phyloP scores from a whole-genome alignment of 2,888 invertebrate species.

The Cerastis rubricosa region DNA sequence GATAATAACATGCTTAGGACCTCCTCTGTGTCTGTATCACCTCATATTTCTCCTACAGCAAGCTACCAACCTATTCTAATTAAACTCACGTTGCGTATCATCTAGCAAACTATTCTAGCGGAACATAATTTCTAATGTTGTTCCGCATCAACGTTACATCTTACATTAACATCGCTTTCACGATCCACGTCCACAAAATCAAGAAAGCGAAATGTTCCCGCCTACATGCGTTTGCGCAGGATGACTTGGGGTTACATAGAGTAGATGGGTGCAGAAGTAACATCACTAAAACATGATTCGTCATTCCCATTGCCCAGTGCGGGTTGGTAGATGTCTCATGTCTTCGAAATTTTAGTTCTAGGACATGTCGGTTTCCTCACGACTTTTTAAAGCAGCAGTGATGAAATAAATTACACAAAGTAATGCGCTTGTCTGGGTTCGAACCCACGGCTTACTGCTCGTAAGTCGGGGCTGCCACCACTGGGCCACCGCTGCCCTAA shows the following conservation, averaged over 20 bases:
- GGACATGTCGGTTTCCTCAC: no score
- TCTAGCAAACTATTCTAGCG: conserved; percentile 17
- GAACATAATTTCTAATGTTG: conserved; percentile 58
- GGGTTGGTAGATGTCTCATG: no score
- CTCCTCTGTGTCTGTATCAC: not conserved
- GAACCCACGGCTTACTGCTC: no score
- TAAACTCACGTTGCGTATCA: conserved; percentile 24
- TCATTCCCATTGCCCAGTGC: no score
- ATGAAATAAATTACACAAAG: no score
- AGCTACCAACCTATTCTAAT: conserved; percentile 33
- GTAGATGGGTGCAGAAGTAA: conserved; percentile 27
- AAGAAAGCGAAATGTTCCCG: conserved; percentile 60
- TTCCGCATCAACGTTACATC: conserved; percentile 46
- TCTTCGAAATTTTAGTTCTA: no score
- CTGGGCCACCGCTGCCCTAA: no score
- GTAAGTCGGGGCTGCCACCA: no score
- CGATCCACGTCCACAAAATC: conserved; percentile 59
- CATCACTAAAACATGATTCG: not conserved
- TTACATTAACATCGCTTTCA: conserved; percentile 62
- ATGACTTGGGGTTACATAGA: conserved; percentile 25
- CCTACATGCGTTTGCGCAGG: conserved; percentile 60
- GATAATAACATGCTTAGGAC: not conserved
- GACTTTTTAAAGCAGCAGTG: no score
- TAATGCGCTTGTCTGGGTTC: no score
- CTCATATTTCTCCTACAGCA: not conserved